Conservation (phyloP, 2,113 vertebrate genomes). For the Tylochromis polylepis region DNA sequence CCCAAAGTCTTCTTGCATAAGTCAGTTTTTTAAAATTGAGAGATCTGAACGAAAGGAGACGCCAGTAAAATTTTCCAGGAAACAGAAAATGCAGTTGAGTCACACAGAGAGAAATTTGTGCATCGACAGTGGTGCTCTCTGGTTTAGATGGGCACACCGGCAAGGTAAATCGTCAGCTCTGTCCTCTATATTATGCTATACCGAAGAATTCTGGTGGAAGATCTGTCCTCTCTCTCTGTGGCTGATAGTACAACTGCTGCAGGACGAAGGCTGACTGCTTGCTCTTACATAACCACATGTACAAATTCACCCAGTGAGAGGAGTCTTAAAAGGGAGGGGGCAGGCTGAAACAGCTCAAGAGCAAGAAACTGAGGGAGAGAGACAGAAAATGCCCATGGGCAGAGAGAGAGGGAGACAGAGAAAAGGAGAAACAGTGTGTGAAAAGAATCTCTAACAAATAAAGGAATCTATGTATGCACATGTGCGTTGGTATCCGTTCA, state of each 20-base stretch:
- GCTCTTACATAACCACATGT: conserved; percentile 56
- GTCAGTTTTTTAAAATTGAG: not conserved
- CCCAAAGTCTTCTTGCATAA: not conserved
- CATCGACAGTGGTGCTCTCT: not conserved
- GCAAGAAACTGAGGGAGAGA: conserved; percentile 12
- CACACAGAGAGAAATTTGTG: not conserved
- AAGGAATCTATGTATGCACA: not conserved
- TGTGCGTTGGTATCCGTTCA: not conserved
- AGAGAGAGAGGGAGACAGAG: not conserved
- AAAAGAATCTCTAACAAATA: not conserved
- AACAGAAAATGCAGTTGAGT: not conserved
- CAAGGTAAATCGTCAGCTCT: not conserved
- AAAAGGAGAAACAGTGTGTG: not conserved
- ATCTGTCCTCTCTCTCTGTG: conserved; percentile 1
- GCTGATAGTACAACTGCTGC: conserved; percentile 45
- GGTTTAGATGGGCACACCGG: not conserved
- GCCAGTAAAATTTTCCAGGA: not conserved
- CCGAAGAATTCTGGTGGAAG: conserved; percentile 15
- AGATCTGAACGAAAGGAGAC: not conserved
- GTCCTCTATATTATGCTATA: conserved; percentile 17
- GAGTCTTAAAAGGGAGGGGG: not conserved
- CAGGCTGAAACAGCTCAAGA: conserved; percentile 10
- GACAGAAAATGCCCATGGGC: conserved; percentile 21
- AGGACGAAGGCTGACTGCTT: conserved; percentile 44
- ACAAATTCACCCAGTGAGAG: conserved; percentile 44